Percentiles rank a stretch among this genome's conserved stretches.
These are phyloP conservation scores for Eupithecia abbreviata DNA, from an alignment of 2,888 invertebrate genomes.

Conservation along the genomic window DNA sequence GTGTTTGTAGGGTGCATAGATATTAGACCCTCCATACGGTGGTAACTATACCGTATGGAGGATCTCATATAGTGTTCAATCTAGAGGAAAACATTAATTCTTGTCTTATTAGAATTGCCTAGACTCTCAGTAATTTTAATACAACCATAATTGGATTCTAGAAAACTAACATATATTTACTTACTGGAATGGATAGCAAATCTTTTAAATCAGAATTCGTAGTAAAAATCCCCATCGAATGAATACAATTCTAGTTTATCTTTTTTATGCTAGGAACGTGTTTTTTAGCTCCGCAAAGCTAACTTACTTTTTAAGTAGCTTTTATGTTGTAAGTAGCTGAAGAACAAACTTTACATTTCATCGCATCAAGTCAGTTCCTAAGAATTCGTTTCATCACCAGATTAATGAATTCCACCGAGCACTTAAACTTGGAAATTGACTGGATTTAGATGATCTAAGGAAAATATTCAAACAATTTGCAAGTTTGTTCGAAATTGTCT, in stretches of 20 bases:
- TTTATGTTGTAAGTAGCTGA: not conserved
- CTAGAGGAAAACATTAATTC: not conserved
- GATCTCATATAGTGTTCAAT: not conserved
- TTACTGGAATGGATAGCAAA: not conserved
- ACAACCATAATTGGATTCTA: too few species aligned
- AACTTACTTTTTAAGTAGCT: not conserved
- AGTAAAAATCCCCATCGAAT: not conserved
- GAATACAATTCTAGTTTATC: not conserved
- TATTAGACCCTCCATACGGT: not conserved
- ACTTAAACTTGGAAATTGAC: constrained; percentile 24
- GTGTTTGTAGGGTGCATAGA: constrained; percentile 1
- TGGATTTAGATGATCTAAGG: constrained; percentile 33
- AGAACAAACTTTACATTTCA: not conserved
- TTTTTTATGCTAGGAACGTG: not conserved
- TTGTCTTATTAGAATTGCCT: too few species aligned
- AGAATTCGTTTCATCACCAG: constrained; percentile 13
- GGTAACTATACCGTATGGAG: not conserved
- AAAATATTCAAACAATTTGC: constrained; percentile 23
- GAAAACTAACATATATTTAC: not conserved
- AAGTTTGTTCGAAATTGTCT: constrained; percentile 18
- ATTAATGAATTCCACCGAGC: constrained; percentile 13
- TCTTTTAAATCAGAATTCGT: not conserved
- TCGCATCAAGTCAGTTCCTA: not conserved
- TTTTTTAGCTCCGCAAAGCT: not conserved
- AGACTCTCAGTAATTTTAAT: too few species aligned